Conservation (phyloP, 2,113 vertebrate species). For the Procapra przewalskii region DNA sequence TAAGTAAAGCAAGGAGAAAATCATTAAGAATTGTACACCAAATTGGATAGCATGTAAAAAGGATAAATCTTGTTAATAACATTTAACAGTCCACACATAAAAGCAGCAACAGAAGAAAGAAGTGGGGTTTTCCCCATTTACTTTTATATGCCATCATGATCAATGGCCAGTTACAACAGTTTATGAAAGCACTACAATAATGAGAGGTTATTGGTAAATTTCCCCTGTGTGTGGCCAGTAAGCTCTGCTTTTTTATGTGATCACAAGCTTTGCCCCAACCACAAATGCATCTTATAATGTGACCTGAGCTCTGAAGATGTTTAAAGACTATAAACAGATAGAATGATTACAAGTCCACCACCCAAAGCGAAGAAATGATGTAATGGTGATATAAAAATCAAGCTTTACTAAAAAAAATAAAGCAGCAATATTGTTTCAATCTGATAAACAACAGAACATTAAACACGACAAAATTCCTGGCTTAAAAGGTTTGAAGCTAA, state of each 20-base stretch:
- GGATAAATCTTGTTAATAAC: not conserved
- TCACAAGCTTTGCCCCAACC: not conserved
- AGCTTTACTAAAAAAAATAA: not conserved
- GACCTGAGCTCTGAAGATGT: not conserved
- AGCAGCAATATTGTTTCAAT: not conserved
- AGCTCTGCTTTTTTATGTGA: not conserved
- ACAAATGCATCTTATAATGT: not conserved
- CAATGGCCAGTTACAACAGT: not conserved
- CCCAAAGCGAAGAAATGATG: not conserved
- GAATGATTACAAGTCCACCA: not conserved
- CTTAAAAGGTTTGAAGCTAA: not conserved
- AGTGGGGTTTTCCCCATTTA: not conserved
- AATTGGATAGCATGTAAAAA: not conserved
- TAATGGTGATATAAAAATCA: not conserved
- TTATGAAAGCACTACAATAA: not conserved
- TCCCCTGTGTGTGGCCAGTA: not conserved
- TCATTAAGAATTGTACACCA: not conserved
- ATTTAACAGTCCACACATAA: not conserved
- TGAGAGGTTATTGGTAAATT: not conserved
- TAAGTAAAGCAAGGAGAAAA: not conserved
- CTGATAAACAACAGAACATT: not conserved
- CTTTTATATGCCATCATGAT: not conserved
- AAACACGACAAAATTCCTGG: not conserved
- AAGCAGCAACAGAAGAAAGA: not conserved
- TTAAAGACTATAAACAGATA: not conserved